Conservation (phyloP, 2,888 invertebrate species). For the Dicycla oo region DNA sequence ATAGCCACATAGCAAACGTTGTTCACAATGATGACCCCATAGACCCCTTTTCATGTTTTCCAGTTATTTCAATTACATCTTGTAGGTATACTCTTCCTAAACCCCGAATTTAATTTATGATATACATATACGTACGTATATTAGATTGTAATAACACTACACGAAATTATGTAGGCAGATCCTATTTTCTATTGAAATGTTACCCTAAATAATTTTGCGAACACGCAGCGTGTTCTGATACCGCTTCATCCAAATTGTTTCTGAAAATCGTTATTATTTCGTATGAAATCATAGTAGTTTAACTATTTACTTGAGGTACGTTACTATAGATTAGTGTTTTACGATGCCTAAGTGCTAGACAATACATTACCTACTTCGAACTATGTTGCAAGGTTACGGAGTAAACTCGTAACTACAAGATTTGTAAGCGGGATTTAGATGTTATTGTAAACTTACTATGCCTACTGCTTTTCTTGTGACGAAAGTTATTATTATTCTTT, state of each 20-base stretch:
- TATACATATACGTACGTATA: background rate
- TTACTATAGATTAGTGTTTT: slow-evolving; percentile 53
- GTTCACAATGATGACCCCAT: too few relatives aligned
- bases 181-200: slow-evolving; percentile 25
- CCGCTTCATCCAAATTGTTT: slow-evolving; percentile 40
- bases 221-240: slow-evolving; percentile 28
- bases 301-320: slow-evolving; percentile 31
- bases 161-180: slow-evolving; percentile 20
- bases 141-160: background rate
- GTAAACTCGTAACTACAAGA: slow-evolving; percentile 20
- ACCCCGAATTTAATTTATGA: slow-evolving; percentile 6
- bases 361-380: slow-evolving; percentile 43
- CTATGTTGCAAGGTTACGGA: slow-evolving; percentile 23
- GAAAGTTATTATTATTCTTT: background rate
- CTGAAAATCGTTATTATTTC: slow-evolving; percentile 45
- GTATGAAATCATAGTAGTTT: slow-evolving; percentile 45
- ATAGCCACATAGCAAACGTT: background rate
- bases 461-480: background rate
- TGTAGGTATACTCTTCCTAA: background rate
- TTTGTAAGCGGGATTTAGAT: slow-evolving; percentile 21
- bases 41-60: too few relatives aligned
- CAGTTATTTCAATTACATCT: background rate
- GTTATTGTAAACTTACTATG: slow-evolving; percentile 13
- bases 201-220: slow-evolving; percentile 47
- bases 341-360: slow-evolving; percentile 47